Conservation (phyloP, 92 coral and sea anemone genomes). For the Pocillopora grandis region DNA sequence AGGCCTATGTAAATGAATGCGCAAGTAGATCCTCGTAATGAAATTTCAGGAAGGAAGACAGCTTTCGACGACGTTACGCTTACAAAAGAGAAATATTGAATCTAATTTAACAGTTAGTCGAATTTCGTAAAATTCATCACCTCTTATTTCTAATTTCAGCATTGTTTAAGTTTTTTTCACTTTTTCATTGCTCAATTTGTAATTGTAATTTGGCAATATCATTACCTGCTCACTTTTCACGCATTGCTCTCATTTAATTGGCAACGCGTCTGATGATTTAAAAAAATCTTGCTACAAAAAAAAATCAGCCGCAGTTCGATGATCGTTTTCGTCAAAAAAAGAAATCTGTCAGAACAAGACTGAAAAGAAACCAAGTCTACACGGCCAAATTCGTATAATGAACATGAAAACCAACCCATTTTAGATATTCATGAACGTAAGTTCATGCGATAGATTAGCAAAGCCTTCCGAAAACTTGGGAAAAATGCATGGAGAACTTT, state of each 20-base stretch:
- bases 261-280: background rate
- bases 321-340: background rate
- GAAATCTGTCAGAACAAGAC: background rate
- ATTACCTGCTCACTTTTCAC: background rate
- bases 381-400: background rate
- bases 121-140: background rate
- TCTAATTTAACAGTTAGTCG: background rate
- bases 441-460: background rate
- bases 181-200: background rate
- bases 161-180: conserved; percentile 4
- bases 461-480: background rate
- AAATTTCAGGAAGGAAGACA: background rate
- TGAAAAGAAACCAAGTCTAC: background rate
- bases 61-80: background rate
- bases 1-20: background rate
- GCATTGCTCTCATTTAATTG: too few relatives aligned
- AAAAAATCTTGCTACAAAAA: background rate
- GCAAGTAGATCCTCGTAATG: background rate
- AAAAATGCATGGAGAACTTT: background rate
- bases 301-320: background rate
- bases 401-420: background rate
- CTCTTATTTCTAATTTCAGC: background rate
- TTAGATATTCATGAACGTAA: background rate
- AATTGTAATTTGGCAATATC: background rate
- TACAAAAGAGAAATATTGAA: conserved; percentile 19